Percentiles rank a stretch among this genome's conserved stretches.
Conservation (phyloP, 1,140 invertebrate species). For the Coptotermes formosanus region DNA sequence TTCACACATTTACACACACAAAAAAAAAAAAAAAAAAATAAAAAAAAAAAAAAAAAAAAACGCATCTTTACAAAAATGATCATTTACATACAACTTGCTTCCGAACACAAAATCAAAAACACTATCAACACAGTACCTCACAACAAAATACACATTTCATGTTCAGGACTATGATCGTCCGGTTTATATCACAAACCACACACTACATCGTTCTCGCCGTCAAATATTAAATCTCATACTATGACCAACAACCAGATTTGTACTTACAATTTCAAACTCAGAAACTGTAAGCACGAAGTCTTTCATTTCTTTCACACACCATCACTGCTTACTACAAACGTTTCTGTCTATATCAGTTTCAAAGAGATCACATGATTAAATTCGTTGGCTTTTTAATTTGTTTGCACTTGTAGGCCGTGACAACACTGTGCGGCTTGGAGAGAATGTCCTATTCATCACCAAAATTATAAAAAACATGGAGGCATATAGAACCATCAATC, state of each 20-base stretch:
- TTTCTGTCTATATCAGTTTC: not conserved
- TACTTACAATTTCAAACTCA: no score
- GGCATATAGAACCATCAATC: not conserved
- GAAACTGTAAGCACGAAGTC: no score
- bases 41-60: not conserved
- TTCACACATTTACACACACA: no score
- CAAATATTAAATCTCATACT: no score
- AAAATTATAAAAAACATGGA: not conserved
- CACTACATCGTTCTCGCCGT: no score
- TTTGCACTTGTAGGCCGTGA: not conserved
- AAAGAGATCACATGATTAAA: not conserved
- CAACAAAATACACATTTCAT: not conserved
- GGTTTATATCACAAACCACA: not conserved
- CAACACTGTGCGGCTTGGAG: not conserved
- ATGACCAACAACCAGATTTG: no score
- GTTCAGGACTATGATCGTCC: not conserved
- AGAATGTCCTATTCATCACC: not conserved
- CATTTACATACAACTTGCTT: slow-evolving; percentile 2
- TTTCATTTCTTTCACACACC: no score
- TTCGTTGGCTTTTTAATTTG: not conserved
- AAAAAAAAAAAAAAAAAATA: no score
- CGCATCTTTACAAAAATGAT: not conserved
- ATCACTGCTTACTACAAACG: no score
- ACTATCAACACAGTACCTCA: not conserved
- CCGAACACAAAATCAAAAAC: not conserved